Conservation (phyloP, 2,888 invertebrate genomes). For the Eristalis pertinax region DNA sequence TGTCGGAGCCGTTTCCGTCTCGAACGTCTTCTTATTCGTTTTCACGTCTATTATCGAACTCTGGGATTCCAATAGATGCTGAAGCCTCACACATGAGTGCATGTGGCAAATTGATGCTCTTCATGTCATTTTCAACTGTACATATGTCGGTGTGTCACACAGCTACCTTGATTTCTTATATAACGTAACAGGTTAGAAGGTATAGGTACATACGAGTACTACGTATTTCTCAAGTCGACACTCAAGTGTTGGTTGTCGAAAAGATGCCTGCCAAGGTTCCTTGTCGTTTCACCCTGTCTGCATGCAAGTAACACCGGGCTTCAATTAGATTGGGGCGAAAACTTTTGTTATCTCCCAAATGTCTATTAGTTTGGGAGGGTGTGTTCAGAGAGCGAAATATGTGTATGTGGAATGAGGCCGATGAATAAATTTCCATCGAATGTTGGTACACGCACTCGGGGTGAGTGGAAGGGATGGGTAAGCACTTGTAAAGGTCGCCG, state of each 20-base stretch:
- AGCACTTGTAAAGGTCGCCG: slow-evolving; percentile 53
- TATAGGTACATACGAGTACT: background rate
- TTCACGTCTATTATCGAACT: slow-evolving; percentile 52
- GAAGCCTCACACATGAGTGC: slow-evolving; percentile 57
- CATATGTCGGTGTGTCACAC: slow-evolving; percentile 13
- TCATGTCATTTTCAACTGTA: slow-evolving; percentile 64
- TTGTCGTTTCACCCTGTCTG: slow-evolving; percentile 17
- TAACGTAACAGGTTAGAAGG: background rate
- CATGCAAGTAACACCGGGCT: slow-evolving; percentile 36
- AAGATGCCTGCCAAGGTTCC: slow-evolving; percentile 15
- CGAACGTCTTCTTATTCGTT: slow-evolving; percentile 42
- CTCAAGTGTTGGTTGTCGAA: slow-evolving; percentile 47
- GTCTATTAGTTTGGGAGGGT: slow-evolving; percentile 5
- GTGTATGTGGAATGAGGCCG: background rate
- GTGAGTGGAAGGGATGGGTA: slow-evolving; percentile 1
- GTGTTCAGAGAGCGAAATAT: background rate
- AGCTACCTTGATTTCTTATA: background rate
- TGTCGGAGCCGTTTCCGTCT: background rate
- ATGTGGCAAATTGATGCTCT: slow-evolving; percentile 71
- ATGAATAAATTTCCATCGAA: slow-evolving; percentile 59
- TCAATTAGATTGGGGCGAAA: slow-evolving; percentile 59
- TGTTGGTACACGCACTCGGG: slow-evolving; percentile 52
- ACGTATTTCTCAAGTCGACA: slow-evolving; percentile 2
- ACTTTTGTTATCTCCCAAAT: slow-evolving; percentile 54
- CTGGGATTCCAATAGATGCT: slow-evolving; percentile 47